These are phyloP conservation scores for Drosophila ezoana DNA, from an alignment of 2,888 invertebrate species.

Conservation along the genomic window DNA sequence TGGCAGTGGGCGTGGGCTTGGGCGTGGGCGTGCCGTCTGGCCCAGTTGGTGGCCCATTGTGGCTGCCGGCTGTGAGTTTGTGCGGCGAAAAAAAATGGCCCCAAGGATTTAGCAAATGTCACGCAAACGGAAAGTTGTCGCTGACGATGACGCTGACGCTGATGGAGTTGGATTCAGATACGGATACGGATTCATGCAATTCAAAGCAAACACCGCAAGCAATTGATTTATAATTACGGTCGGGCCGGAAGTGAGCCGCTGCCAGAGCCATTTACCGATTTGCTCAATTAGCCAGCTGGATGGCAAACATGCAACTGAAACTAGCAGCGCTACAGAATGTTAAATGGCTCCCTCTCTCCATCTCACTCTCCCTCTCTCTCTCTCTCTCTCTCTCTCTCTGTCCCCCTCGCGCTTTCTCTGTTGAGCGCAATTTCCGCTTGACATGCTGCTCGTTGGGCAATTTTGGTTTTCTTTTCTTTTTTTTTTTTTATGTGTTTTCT, in stretches of 20 bases:
- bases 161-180: conserved; percentile 34
- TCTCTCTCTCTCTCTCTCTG: not conserved
- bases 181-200: conserved; percentile 25
- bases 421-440: conserved; percentile 64
- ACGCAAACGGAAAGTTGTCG: conserved; percentile 42
- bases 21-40: not conserved
- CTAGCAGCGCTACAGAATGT: conserved; percentile 28
- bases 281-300: conserved; percentile 68
- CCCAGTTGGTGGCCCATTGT: conserved; percentile 18
- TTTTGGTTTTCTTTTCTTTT: conserved; percentile 41
- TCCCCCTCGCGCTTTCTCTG: not conserved
- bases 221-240: conserved; percentile 77
- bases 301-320: conserved; percentile 49
- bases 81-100: not conserved
- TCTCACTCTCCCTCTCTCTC: not conserved
- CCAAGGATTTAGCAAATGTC: conserved; percentile 72
- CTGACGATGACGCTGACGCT: conserved; percentile 21
- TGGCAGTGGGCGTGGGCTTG: no score
- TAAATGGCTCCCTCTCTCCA: conserved; percentile 24
- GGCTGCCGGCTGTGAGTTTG: conserved; percentile 7
- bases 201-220: conserved; percentile 60
- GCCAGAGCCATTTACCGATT: conserved; percentile 55
- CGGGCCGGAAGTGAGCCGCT: conserved; percentile 47
- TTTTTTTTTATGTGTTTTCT: conserved; percentile 45
- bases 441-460: conserved; percentile 59